Conservation (phyloP, 2,797 vertebrate species). For the Pristis pectinata region DNA sequence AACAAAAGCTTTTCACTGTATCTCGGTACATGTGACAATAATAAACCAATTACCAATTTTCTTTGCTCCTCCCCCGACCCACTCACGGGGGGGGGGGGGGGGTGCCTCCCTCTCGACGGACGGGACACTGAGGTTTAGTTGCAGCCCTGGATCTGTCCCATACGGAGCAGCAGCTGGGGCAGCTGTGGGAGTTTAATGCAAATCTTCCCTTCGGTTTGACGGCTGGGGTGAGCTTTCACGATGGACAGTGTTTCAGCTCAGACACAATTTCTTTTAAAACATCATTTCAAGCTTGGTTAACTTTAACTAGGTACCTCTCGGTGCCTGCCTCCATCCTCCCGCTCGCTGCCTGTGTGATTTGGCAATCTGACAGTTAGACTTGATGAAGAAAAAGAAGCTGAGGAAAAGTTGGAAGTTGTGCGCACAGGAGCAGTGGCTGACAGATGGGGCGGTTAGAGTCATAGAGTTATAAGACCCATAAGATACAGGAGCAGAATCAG, state of each 20-base stretch:
- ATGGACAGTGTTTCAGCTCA: neutral
- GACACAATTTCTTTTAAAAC: constrained; percentile 12
- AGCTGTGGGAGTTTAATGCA: neutral
- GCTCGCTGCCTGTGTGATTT: neutral
- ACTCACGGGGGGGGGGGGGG: too few species aligned
- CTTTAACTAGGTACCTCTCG: neutral
- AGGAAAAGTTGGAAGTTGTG: neutral
- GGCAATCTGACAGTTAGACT: constrained; percentile 1
- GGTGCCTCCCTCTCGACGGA: too few species aligned
- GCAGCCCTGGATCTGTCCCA: neutral
- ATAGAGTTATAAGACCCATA: too few species aligned
- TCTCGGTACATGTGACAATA: too few species aligned
- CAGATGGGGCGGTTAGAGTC: neutral
- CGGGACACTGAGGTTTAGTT: neutral
- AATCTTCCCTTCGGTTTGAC: neutral
- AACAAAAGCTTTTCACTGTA: too few species aligned
- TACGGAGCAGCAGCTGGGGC: neutral
- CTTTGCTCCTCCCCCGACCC: too few species aligned
- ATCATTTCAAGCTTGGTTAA: constrained; percentile 21
- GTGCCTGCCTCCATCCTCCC: neutral
- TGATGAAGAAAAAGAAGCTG: neutral
- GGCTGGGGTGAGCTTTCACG: neutral
- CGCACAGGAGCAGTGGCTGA: constrained; percentile 12
- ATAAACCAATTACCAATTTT: too few species aligned
- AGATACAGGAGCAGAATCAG: too few species aligned